Conservation (phyloP, 2,113 vertebrate genomes). For the Pristiophorus japonicus region DNA sequence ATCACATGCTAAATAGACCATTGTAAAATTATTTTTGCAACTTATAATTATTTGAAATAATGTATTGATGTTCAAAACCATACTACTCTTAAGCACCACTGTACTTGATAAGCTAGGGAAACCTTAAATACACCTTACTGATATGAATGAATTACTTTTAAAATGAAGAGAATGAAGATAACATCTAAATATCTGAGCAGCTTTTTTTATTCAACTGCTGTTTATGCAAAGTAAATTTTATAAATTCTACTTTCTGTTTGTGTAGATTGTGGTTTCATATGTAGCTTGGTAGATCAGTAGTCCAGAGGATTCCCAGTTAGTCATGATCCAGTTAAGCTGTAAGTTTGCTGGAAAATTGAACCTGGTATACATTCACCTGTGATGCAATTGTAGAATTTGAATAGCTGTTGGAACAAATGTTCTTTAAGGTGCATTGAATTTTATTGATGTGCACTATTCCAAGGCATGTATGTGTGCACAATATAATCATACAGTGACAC, state of each 20-base stretch:
- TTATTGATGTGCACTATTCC: background rate
- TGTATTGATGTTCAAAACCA: background rate
- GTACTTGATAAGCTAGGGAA: background rate
- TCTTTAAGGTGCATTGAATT: background rate
- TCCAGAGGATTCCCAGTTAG: background rate
- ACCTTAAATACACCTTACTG: background rate
- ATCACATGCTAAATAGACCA: background rate
- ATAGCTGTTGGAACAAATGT: background rate
- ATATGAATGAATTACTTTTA: background rate
- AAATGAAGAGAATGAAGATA: background rate
- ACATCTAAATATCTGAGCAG: background rate
- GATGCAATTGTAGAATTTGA: background rate
- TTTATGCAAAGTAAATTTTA: background rate
- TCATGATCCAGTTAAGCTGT: background rate
- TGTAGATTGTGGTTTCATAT: background rate
- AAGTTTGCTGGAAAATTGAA: background rate
- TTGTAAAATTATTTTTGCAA: background rate
- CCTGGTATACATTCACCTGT: background rate
- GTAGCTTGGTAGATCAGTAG: background rate
- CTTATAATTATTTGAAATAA: background rate
- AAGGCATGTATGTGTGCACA: background rate
- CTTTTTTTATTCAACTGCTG: background rate
- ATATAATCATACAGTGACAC: background rate
- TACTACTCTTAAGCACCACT: background rate
- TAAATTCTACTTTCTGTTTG: background rate